Base-by-base conservation (phyloP, 1,140 invertebrate genomes). In the Cephus cinctus region DNA sequence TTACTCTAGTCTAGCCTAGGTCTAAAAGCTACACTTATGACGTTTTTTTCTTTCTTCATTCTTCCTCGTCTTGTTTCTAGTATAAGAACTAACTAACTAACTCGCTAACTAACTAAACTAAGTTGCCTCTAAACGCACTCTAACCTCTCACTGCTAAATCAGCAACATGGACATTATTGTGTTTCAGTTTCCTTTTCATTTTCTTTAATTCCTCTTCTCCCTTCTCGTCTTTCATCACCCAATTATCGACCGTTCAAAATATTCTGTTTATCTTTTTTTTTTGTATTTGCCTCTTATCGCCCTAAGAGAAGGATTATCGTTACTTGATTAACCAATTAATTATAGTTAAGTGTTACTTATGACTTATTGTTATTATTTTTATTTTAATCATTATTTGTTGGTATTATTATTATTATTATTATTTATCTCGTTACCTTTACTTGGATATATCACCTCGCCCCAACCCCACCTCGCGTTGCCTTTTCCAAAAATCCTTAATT, bases 81-180 rank as follows among this genome's bases (percentile, higher is more conserved):
- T n/a, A n/a, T n/a, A n/a, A n/a, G n/a, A n/a, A n/a, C n/a, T n/a
- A n/a, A n/a, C n/a, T n/a, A 61, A 61, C 56, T 48, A 47, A 43
- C 47, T 61, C 47, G 50, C 62, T 49, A 53, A 63, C 36, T 27
- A 49, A 12, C 54, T 63, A 49, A 47, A 62, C 50, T 62, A 55
- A 56, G 47, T 50, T 25, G 50, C 47, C 27, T 39, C 61, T 63
- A 59, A 39, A 39, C 47, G 42, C 47, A 54, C 50, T 56, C 61
- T 64, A 64, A n/a, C n/a, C n/a, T 39, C 39, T 59, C 55, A 53
- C 40, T 45, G 50, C 55, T 65, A 65, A 51, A 50, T 59, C 63
- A 65, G 60, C 62, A 61, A 65, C 64, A 63, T 66, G 62, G 63
- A 66, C 63, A 60, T 60, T 62, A 56, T 58, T 59, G 53, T 54